These are phyloP conservation scores for Hydractinia symbiolongicarpus DNA, from an alignment of 30 jellyfish, hydroid and myxozoan species.

Conservation along the genomic window DNA sequence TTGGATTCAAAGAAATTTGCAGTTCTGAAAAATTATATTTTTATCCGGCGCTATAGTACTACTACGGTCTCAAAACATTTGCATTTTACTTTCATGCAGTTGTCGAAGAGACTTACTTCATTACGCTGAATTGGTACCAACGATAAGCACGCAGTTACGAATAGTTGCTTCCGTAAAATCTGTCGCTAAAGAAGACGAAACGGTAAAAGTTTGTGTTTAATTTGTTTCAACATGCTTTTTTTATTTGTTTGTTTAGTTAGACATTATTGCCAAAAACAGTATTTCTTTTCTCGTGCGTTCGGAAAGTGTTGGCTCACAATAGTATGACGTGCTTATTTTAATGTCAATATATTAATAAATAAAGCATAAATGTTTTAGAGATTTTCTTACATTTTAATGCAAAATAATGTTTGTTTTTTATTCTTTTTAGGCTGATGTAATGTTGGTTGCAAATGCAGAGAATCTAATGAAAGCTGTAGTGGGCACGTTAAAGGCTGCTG, in stretches of 20 bases:
- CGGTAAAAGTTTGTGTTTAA: slow-evolving; percentile 27
- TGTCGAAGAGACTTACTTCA: slow-evolving; percentile 59
- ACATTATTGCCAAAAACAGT: too few species aligned
- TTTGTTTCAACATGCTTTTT: neutral
- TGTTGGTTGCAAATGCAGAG: slow-evolving; percentile 67
- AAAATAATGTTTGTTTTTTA: neutral
- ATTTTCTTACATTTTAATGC: too few species aligned
- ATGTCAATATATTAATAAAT: too few species aligned
- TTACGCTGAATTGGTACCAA: slow-evolving; percentile 67
- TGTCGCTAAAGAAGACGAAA: slow-evolving; percentile 59
- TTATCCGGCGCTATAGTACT: too few species aligned
- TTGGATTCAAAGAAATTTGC: too few species aligned
- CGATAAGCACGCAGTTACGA: slow-evolving; percentile 66
- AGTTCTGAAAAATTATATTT: too few species aligned
- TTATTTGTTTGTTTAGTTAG: too few species aligned
- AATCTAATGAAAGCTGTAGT: slow-evolving; percentile 64
- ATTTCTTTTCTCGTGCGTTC: too few species aligned
- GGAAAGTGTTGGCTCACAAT: too few species aligned
- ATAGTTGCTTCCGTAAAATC: slow-evolving; percentile 74
- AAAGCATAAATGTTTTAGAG: too few species aligned
- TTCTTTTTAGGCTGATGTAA: slow-evolving; percentile 51
- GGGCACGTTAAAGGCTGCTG: slow-evolving; percentile 59
- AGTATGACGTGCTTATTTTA: too few species aligned
- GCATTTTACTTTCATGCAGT: neutral
- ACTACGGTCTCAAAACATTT: too few species aligned